Evolutionary conservation across 2,113 vertebrate genomes (phyloP).

Genomic region (Upupa epops): DNA sequence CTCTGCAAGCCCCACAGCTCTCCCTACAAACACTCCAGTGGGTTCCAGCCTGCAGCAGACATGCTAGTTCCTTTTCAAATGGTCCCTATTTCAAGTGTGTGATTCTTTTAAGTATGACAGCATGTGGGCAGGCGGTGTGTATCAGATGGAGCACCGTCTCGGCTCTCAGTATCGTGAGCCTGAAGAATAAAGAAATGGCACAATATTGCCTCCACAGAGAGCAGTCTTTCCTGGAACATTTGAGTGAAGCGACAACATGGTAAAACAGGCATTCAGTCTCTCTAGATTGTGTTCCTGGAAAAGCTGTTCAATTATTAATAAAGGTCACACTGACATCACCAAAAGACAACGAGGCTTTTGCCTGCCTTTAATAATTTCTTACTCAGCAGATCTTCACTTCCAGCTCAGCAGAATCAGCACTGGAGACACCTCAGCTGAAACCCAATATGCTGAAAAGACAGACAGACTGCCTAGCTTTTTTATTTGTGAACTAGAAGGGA

Average conservation of each 20-base stretch:
- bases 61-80: not conserved
- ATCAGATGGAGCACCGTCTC: constrained; percentile 13
- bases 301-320: constrained; percentile 72
- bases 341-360: constrained; percentile 41
- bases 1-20: not conserved
- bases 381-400: constrained; percentile 29
- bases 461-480: not conserved
- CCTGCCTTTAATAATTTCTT: constrained; percentile 54
- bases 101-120: not conserved
- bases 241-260: not conserved
- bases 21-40: not conserved
- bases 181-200: not conserved
- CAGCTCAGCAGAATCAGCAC: constrained; percentile 4
- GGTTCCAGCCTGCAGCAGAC: not conserved
- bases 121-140: not conserved
- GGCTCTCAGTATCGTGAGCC: not conserved
- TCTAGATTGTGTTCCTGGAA: constrained; percentile 75
- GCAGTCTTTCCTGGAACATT: constrained; percentile 52
- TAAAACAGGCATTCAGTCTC: constrained; percentile 21
- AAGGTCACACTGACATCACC: constrained; percentile 51
- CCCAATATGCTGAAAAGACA: not conserved
- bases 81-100: not conserved
- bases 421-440: constrained; percentile 51
- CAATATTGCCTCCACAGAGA: not conserved
- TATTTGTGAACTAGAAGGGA: not conserved